These are phyloP conservation scores for Serilophus lunatus DNA, from an alignment of 2,113 vertebrate genomes.

Conservation along the genomic window DNA sequence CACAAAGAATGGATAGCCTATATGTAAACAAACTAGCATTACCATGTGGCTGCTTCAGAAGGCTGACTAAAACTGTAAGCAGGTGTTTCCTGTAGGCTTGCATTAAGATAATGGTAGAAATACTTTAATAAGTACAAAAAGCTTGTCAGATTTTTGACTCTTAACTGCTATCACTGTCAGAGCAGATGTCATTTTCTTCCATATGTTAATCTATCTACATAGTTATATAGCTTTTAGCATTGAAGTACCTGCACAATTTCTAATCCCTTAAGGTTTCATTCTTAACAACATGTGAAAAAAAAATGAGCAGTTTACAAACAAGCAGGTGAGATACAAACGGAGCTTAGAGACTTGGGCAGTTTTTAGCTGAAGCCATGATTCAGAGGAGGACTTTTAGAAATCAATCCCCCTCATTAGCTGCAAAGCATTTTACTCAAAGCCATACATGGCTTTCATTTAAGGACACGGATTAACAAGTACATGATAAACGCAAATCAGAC, in stretches of 20 bases:
- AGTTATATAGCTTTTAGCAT: background rate
- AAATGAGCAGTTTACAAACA: background rate
- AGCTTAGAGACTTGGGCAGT: background rate
- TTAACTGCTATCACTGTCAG: background rate
- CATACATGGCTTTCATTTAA: background rate
- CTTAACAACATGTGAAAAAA: background rate
- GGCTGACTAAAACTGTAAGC: background rate
- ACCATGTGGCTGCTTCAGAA: background rate
- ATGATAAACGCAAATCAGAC: background rate
- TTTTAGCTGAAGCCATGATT: background rate
- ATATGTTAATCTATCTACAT: background rate
- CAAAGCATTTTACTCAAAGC: background rate
- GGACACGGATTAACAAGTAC: constrained; percentile 16
- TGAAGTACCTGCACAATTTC: background rate
- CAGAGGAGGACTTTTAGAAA: background rate
- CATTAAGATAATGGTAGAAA: background rate
- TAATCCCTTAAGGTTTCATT: background rate
- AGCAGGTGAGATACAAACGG: background rate
- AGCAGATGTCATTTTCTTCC: background rate
- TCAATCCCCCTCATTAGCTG: background rate
- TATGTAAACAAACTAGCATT: background rate
- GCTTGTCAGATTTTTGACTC: background rate
- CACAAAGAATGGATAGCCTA: background rate
- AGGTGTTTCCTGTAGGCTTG: background rate
- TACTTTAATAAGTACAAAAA: background rate